These are phyloP conservation scores for Coryphaenoides rupestris DNA, from an alignment of 2,113 vertebrate species.

Conservation along the genomic window DNA sequence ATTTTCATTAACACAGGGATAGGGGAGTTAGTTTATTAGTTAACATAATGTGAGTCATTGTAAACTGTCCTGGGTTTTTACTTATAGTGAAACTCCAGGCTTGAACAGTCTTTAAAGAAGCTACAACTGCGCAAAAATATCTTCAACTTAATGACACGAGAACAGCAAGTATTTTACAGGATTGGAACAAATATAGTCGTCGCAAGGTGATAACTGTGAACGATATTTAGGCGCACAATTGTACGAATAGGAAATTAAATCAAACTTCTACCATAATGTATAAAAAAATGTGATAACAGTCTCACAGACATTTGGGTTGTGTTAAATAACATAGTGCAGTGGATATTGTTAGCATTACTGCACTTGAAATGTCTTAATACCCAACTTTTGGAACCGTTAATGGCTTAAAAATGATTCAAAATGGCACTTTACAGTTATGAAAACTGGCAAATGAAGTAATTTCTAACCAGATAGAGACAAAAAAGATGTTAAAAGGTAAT, in stretches of 20 bases:
- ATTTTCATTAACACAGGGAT: background rate
- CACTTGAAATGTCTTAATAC: conserved; percentile 42
- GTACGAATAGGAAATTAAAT: too few species aligned
- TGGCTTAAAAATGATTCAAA: conserved; percentile 37
- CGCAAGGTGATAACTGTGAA: background rate
- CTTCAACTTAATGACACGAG: background rate
- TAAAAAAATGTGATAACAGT: too few species aligned
- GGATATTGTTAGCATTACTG: conserved; percentile 41
- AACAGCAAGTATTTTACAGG: background rate
- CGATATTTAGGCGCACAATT: too few species aligned
- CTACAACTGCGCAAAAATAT: background rate
- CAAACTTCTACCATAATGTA: background rate
- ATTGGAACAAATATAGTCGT: background rate
- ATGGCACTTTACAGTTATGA: conserved; percentile 26
- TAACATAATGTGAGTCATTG: background rate
- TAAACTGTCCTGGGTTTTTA: background rate
- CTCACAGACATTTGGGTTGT: too few species aligned
- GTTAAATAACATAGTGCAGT: conserved; percentile 9
- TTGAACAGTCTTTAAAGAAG: background rate
- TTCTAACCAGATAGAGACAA: conserved; percentile 54
- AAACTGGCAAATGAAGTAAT: conserved; percentile 33
- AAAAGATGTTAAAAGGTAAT: conserved; percentile 40
- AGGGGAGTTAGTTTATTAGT: background rate
- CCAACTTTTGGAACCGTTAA: conserved; percentile 31
- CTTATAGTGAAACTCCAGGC: background rate